Base-by-base conservation (phyloP, 2,888 invertebrate genomes). In the Thecocarcelia acutangulata region DNA sequence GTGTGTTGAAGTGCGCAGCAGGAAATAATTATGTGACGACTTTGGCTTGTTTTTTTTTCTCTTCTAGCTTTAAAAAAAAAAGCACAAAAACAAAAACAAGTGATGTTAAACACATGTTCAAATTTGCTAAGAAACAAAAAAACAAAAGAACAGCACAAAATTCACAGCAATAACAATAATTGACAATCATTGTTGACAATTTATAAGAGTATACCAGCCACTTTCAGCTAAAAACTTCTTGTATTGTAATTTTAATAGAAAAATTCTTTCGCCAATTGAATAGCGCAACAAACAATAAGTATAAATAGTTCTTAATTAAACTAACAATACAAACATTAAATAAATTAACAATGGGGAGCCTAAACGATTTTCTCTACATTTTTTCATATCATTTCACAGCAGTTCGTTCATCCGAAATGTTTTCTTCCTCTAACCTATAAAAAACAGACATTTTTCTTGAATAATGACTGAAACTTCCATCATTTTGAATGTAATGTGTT, bases 11-110 rank as follows among this genome's bases (percentile, higher is more conserved):
- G 68, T 54, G 64, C 64, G 42, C 78, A 78, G 70, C 74, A 82
- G 81, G 81, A 82, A 82, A 77, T 74, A 74, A 82, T 78, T 77
- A 74, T 78, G 69, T 73, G 77, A 78, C 64, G 69, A 63, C 42
- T 66, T 66, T 73, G 40, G 63, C 52, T 63, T 50, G 52, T 63
- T 52, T 44, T n/a, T 44, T n/a, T 33, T 33, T 8, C 9, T 5
- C 9, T 33, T 33, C 33, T 33, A 9, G 3, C 33, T 33, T 33
- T 8, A 3, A 13, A 8, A 28, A 63, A 44, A n/a, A 48, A 61
- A 21, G 40, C 3, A 68, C 21, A 66, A 59, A 58, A 11, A 54
- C 11, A 48, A 61, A 66, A n/a, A 52, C 64, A 66, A 69, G 69
- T 69, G 63, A 64, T 78, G 52, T 76, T 73, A 46, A 73, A 82